Conservation (phyloP, 1,140 invertebrate genomes). For the Pygmarrhopalites habei region DNA sequence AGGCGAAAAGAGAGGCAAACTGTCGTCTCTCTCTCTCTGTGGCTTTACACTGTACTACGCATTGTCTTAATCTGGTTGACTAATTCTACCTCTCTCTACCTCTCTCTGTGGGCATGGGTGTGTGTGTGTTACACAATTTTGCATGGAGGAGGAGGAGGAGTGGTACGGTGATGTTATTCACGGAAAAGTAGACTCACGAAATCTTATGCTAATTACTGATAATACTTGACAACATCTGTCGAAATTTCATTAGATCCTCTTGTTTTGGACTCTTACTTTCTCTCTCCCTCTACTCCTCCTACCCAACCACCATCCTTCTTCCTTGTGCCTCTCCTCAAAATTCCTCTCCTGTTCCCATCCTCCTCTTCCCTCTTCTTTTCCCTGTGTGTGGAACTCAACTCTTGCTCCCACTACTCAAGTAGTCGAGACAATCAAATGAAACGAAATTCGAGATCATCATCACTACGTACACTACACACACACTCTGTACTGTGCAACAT, state of each 20-base stretch:
- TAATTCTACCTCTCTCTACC: conserved; percentile 29
- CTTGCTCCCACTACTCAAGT: too few relatives aligned
- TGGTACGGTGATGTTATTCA: conserved; percentile 20
- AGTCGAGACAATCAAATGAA: conserved; percentile 36
- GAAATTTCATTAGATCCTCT: conserved; percentile 39
- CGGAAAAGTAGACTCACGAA: conserved; percentile 37
- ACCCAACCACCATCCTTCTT: too few relatives aligned
- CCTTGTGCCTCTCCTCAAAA: not conserved
- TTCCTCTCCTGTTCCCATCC: not conserved
- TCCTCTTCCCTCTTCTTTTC: not conserved
- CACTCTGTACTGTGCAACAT: too few relatives aligned
- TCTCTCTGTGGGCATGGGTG: too few relatives aligned
- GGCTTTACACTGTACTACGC: conserved; percentile 17
- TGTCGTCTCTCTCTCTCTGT: conserved; percentile 11
- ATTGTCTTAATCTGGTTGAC: conserved; percentile 36
- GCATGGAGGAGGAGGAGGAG: too few relatives aligned
- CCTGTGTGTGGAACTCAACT: not conserved
- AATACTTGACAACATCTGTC: conserved; percentile 41
- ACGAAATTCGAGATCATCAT: conserved; percentile 31
- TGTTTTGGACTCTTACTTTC: conserved; percentile 30
- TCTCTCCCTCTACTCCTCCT: too few relatives aligned
- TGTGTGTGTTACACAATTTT: too few relatives aligned
- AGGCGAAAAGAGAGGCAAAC: conserved; percentile 1
- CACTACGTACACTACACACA: conserved; percentile 16
- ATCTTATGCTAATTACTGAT: conserved; percentile 42